Percentiles rank a stretch among this genome's conserved stretches.
These are phyloP conservation scores for Cyclopterus lumpus DNA, from an alignment of 2,797 vertebrate species.

Conservation along the genomic window DNA sequence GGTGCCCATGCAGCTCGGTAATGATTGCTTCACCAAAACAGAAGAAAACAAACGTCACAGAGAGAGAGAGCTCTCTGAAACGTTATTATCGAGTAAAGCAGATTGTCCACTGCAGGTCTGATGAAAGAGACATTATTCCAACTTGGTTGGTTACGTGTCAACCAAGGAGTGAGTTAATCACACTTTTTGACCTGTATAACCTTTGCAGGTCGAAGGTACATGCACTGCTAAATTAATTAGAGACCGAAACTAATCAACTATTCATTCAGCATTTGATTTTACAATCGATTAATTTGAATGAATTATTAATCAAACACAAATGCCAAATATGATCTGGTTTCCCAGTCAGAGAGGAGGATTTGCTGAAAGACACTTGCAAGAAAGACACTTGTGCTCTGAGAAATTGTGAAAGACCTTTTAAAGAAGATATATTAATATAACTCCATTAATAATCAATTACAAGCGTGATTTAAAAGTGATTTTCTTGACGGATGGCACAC, in stretches of 20 bases:
- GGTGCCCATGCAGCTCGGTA: background rate
- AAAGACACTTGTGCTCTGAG: background rate
- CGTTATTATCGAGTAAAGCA: background rate
- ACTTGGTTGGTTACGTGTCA: background rate
- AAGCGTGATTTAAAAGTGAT: background rate
- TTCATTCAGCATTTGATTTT: background rate
- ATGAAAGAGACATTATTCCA: background rate
- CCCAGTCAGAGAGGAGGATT: background rate
- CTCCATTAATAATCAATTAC: background rate
- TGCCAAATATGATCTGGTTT: background rate
- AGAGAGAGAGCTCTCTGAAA: background rate
- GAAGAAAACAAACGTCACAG: background rate
- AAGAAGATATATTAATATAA: background rate
- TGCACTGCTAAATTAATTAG: background rate
- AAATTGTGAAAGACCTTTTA: background rate
- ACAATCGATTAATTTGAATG: background rate
- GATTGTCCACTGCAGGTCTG: background rate
- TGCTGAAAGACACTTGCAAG: background rate
- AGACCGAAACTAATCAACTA: background rate
- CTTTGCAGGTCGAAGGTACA: background rate
- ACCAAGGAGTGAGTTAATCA: background rate
- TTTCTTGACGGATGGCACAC: slow-evolving; percentile 7
- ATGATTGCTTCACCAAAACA: slow-evolving; percentile 28
- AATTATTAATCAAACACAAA: slow-evolving; percentile 1
- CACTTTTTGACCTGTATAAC: background rate